Evolutionary conservation across 2,113 vertebrate genomes (phyloP), one percentile per base, ranked within the genome.

Genomic region (Dipodomys spectabilis): DNA sequence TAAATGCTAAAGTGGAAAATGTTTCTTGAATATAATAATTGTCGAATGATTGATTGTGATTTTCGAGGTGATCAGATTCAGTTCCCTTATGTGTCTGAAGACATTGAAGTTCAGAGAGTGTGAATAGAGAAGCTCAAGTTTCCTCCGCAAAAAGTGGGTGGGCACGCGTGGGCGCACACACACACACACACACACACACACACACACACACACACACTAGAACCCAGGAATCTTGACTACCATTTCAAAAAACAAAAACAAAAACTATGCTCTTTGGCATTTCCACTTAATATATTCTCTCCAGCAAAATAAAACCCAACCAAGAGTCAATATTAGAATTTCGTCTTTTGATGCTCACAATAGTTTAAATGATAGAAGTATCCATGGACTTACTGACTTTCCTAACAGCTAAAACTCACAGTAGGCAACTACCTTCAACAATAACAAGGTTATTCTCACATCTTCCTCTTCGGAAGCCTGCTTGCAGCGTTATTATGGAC

Each of bases 311-410:
- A 93, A 92, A 91, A 49, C 64, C 73, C 39, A 95, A 90, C 53
- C 28, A 73, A n/a, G 45, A 91, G 45, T 95, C 92, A 92, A 92
- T 97, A 89, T 86, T 95, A 91, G 72, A 92, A 74, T 81, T 92
- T 81, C 78, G 94, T 68, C 88, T 87, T 97, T 82, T 69, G 57
- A 78, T 84, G 62, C 7, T 89, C 86, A 91, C 72, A 94, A n/a
- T 83, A 49, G 64, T 91, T 89, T 90, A 91, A 95, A 87, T 44
- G 94, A 87, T 85, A 82, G 78, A 49, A 90, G 19, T 79, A 79
- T 79, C 78, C 53, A 82, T 92, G 49, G 65, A 65, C 75, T 92
- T 86, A 62, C 77, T 89, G 81, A 78, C 84, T 94, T 93, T 53
- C 15, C 78, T 79, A 82, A 90, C 12, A 71, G 84, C 45, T 93